Percentiles rank a stretch among this genome's conserved stretches.
phyloP scores from a whole-genome alignment of 2,113 vertebrate genomes.

The Cathartes aura region DNA sequence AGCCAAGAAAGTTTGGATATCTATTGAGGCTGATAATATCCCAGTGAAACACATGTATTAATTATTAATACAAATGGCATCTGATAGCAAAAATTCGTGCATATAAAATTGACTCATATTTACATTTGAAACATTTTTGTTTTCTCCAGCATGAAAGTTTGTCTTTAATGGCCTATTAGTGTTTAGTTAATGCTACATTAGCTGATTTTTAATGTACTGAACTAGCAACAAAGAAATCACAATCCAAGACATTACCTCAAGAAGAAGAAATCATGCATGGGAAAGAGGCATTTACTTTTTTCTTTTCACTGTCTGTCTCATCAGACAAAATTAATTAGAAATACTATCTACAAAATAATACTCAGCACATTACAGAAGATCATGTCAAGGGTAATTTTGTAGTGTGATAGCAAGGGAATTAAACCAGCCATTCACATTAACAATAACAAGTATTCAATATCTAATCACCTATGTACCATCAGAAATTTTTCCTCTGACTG shows the following conservation, averaged over 20 bases:
- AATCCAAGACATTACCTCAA: conserved; percentile 24
- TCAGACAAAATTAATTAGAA: background rate
- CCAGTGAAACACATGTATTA: background rate
- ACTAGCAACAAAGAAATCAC: background rate
- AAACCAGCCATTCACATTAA: background rate
- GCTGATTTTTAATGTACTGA: conserved; percentile 21
- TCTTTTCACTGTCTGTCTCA: background rate
- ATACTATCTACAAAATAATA: background rate
- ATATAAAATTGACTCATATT: conserved; percentile 30
- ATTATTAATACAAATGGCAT: conserved; percentile 52
- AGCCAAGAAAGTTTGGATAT: background rate
- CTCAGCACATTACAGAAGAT: background rate
- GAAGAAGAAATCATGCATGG: background rate
- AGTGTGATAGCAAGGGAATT: background rate
- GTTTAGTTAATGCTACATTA: conserved; percentile 41
- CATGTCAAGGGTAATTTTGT: background rate
- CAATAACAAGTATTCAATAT: background rate
- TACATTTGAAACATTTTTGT: conserved; percentile 17
- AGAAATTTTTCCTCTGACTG: background rate
- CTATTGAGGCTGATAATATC: background rate
- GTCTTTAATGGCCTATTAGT: conserved; percentile 41
- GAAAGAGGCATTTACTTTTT: background rate
- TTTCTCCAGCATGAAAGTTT: conserved; percentile 1
- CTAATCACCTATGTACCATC: background rate
- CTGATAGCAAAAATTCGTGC: background rate